Evolutionary conservation across 2,888 invertebrate genomes (phyloP).

Genomic region (Dolichopus griseipennis): DNA sequence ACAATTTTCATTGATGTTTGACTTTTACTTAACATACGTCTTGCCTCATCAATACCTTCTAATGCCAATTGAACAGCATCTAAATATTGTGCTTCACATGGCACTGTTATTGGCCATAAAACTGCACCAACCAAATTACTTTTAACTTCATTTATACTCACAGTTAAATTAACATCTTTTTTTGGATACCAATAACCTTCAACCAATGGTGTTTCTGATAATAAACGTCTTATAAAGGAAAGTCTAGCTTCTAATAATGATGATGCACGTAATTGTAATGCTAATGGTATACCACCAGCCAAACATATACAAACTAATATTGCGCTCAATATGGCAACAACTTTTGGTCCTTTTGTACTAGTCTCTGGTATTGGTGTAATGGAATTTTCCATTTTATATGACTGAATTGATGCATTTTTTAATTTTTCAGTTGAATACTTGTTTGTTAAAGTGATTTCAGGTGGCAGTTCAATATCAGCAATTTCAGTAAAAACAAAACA

Average conservation of each 20-base stretch:
- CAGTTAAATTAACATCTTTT: slow-evolving; percentile 25
- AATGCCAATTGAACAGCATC: slow-evolving; percentile 58
- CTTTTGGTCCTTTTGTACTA: slow-evolving; percentile 31
- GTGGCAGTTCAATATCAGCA: slow-evolving; percentile 42
- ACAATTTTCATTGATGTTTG: slow-evolving; percentile 46
- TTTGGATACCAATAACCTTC: slow-evolving; percentile 46
- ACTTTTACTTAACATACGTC: slow-evolving; percentile 39
- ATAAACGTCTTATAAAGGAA: slow-evolving; percentile 47
- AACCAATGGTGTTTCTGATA: slow-evolving; percentile 49
- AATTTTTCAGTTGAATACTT: slow-evolving; percentile 40
- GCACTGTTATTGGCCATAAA: slow-evolving; percentile 45
- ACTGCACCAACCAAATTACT: slow-evolving; percentile 49
- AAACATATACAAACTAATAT: slow-evolving; percentile 38
- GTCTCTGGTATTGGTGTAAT: slow-evolving; percentile 20
- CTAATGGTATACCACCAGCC: slow-evolving; percentile 46
- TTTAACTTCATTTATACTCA: slow-evolving; percentile 34
- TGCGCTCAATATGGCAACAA: slow-evolving; percentile 34
- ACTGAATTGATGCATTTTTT: slow-evolving; percentile 37
- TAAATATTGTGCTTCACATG: slow-evolving; percentile 54
- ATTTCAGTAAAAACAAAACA: slow-evolving; percentile 44
- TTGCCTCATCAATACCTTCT: slow-evolving; percentile 59
- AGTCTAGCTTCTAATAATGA: slow-evolving; percentile 49
- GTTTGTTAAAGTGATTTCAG: slow-evolving; percentile 33
- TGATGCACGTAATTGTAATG: slow-evolving; percentile 49
- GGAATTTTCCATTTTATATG: slow-evolving; percentile 35